Percentiles rank a stretch among this genome's conserved stretches.
Evolutionary conservation across 2,888 invertebrate genomes (phyloP).

Genomic region (Pimpla rufipes): DNA sequence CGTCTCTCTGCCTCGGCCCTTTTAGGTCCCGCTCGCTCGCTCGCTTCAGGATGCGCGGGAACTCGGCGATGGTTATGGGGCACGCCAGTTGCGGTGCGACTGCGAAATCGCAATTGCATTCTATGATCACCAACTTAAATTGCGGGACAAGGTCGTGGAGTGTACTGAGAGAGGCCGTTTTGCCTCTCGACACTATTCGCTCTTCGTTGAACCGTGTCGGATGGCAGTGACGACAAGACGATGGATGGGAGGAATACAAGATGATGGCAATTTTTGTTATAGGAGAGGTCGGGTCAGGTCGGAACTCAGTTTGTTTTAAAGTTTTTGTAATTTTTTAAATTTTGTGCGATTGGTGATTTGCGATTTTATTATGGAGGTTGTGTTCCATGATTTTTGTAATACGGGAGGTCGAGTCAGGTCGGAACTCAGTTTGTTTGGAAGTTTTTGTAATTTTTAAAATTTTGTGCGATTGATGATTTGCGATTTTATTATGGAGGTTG

Average conservation of each 20-base stretch:
- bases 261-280: conserved; percentile 4
- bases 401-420: no score
- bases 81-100: conserved; percentile 47
- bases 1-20: background rate
- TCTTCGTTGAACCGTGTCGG: background rate
- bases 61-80: conserved; percentile 52
- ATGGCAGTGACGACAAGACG: conserved; percentile 10
- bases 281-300: no score
- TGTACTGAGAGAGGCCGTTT: background rate
- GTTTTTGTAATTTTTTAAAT: no score
- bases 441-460: no score
- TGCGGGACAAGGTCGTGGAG: background rate
- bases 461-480: no score
- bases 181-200: background rate
- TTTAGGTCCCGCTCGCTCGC: background rate
- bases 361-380: no score
- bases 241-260: background rate
- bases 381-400: no score
- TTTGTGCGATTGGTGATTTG: no score
- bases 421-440: no score
- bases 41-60: conserved; percentile 25
- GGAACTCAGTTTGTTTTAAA: no score
- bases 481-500: no score
- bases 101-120: conserved; percentile 62
- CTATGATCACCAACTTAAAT: conserved; percentile 63